These are phyloP conservation scores for Empis livida DNA, from an alignment of 2,888 invertebrate species.

Conservation along the genomic window DNA sequence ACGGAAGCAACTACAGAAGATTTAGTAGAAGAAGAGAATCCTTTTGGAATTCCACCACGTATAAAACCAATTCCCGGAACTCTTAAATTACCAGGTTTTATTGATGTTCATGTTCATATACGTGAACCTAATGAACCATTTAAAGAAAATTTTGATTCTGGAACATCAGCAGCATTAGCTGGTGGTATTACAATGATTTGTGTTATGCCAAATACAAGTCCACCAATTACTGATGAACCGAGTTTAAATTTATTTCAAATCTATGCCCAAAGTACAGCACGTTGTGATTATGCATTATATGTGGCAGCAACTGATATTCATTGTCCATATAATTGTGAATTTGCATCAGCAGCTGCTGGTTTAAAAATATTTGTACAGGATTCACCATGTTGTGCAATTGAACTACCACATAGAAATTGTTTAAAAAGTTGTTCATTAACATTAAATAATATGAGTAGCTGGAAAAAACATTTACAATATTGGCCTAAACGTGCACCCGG, in stretches of 20 bases:
- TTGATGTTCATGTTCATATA: constrained; percentile 96
- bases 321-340: constrained; percentile 52
- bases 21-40: too few species aligned
- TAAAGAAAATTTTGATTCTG: constrained; percentile 91
- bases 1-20: too few species aligned
- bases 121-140: constrained; percentile 95
- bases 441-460: constrained; percentile 73
- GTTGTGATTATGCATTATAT: constrained; percentile 92
- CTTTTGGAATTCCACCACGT: too few species aligned
- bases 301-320: constrained; percentile 87
- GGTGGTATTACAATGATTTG: constrained; percentile 90
- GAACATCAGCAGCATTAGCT: constrained; percentile 82
- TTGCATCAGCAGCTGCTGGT: constrained; percentile 69
- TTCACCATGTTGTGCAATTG: too few species aligned
- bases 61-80: too few species aligned
- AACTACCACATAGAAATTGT: too few species aligned
- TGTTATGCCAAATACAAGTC: constrained; percentile 98
- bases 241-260: constrained; percentile 68
- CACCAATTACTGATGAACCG: constrained; percentile 71
- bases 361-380: constrained; percentile 95
- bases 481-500: constrained; percentile 71
- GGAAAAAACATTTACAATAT: constrained; percentile 84
- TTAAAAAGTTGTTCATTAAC: constrained; percentile 63
- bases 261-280: constrained; percentile 67
- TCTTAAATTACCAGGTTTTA: constrained; percentile 85